Base-by-base conservation (phyloP, 2,113 vertebrate species). In the Hippocampus barbouri region DNA sequence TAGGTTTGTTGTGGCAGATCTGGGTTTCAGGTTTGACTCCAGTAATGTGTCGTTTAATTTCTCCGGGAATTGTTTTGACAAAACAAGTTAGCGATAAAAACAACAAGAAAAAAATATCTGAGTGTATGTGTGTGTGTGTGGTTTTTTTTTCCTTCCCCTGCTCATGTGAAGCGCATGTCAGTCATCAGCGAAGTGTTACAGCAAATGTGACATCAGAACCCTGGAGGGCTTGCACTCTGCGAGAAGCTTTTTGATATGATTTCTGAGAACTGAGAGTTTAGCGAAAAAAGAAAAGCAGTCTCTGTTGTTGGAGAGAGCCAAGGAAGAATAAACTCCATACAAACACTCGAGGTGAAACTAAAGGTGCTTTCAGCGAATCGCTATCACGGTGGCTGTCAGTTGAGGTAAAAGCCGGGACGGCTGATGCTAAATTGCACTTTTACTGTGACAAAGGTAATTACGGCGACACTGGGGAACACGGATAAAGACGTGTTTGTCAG, bases 1-100 rank as follows among this genome's bases (percentile, higher is more conserved):
- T 88, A 88, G 87, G 80, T 90, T 89, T 86, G 83, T 87, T 87
- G 85, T 89, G 90, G 83, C 82, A 89, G 88, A 90, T 92, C 89
- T 88, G 67, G 84, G 87, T 88, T 88, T 85, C 82, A 85, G 83
- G 81, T 86, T 87, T 90, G 84, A 89, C 78, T 87, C 79, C 76
- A 88, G 89, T 87, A 85, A 87, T 86, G 82, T 79, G 90, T 90
- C 85, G 85, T 91, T 90, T 91, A 90, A 91, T 90, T 93, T 93
- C 90, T 89, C 69, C 78, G 89, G 90, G 92, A 90, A 91, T 92
- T 93, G 90, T 93, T 93, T 91, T 94, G 91, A 92, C 91, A 92
- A 92, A 93, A 92, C 92, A 91, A 89, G 89, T 93, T 93, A 93
- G 88, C 83, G 89, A 90, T 83, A 89, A 90, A 88, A 89, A 85